Base-by-base conservation (phyloP, 2,888 invertebrate genomes). In the Sarcophaga rosellei region DNA sequence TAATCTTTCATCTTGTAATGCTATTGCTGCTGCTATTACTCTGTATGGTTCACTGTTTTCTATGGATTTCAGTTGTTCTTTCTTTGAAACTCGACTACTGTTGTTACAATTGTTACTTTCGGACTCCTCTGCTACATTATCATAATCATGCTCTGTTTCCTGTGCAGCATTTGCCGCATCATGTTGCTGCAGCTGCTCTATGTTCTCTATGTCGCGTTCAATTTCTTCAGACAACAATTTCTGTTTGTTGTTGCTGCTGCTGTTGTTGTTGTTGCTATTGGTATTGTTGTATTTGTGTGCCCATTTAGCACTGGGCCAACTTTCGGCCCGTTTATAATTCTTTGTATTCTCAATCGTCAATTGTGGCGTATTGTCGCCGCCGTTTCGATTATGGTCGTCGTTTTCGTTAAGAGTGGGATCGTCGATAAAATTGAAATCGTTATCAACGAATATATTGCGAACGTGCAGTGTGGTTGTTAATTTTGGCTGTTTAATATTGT, bases 361-460 rank as follows among this genome's bases (percentile, higher is more conserved):
- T 73, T 69, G 74, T 57, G 44, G 53, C 23, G 47, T 63, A 75
- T 75, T 86, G 83, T 81, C 81, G 74, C 81, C 81, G 65, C 35
- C 69, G 69, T 73, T 53, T 15, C 53, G 53, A 10, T 47, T 47
- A 20, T 74, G 45, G 44, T 70, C 70, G 80, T 85, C 84, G 78
- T 85, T 86, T 86, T 88, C 84, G 77, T 88, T 77, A 87, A 89
- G 86, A 88, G 89, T 90, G 83, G 90, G 90, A 89, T 92, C 92
- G 89, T 92, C 92, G 89, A 92, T 93, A 89, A 91, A 91, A 84
- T 90, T 90, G 82, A 92, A 92, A 84, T 92, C 91, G 90, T 90
- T 91, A 88, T 91, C 90, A 86, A 89, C 89, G 81, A 92, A 91
- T 84, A 91, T 91, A 87, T 91, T 92, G 83, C 90, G 88, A 86